Evolutionary conservation across 1,140 invertebrate species (phyloP).

Genomic region (Chrysopa pallens): DNA sequence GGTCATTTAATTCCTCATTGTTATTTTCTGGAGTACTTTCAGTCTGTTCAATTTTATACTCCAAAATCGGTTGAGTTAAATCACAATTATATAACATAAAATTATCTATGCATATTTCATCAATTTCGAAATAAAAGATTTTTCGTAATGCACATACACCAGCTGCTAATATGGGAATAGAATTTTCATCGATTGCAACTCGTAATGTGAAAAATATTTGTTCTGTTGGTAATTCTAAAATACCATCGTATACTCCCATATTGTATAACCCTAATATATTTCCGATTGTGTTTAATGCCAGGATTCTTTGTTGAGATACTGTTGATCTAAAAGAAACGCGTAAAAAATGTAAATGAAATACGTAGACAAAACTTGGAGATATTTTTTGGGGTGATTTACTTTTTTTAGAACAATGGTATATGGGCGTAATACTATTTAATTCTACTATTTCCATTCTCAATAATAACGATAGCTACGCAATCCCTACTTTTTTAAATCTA

Average conservation of each 20-base stretch:
- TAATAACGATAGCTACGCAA: too few relatives aligned
- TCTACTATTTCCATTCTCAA: too few relatives aligned
- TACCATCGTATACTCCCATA: constrained; percentile 48
- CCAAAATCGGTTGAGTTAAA: constrained; percentile 37
- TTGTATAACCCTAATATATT: constrained; percentile 60
- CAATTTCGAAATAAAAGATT: constrained; percentile 52
- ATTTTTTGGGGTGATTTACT: too few relatives aligned
- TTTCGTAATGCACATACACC: constrained; percentile 51
- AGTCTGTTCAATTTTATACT: constrained; percentile 18
- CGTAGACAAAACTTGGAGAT: background rate
- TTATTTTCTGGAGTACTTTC: constrained; percentile 34
- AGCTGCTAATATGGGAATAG: constrained; percentile 49
- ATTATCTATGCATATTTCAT: constrained; percentile 56
- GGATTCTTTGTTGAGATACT: constrained; percentile 56
- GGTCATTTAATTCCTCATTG: constrained; percentile 56
- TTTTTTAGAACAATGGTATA: too few relatives aligned
- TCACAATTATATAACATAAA: constrained; percentile 47
- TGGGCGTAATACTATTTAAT: too few relatives aligned
- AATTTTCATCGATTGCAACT: constrained; percentile 70
- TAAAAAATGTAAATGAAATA: background rate
- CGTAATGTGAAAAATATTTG: constrained; percentile 63
- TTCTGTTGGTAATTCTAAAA: constrained; percentile 39
- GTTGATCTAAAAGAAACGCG: constrained; percentile 29
- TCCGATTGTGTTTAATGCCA: constrained; percentile 58
- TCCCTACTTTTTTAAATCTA: too few relatives aligned